These are phyloP conservation scores for Mimachlamys varia DNA, from an alignment of 2,888 invertebrate genomes.

Conservation along the genomic window DNA sequence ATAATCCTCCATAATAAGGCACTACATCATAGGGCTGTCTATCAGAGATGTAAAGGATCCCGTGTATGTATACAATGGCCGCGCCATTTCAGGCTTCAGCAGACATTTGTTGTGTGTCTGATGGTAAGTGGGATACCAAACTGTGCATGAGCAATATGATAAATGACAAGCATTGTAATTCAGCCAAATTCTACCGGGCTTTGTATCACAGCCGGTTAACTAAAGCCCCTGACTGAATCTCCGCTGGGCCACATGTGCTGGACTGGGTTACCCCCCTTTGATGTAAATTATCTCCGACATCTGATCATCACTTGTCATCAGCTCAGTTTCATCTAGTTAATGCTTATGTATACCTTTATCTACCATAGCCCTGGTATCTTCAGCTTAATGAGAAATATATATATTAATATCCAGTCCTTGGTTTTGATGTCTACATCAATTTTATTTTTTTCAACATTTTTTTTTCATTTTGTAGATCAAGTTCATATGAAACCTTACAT, in stretches of 20 bases:
- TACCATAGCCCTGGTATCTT: not conserved
- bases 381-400: not conserved
- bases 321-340: not conserved
- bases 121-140: conserved; percentile 12
- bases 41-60: conserved; percentile 18
- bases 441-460: too few relatives aligned
- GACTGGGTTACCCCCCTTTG: conserved; percentile 16
- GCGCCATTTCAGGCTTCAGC: not conserved
- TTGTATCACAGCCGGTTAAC: conserved; percentile 9
- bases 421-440: too few relatives aligned
- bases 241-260: conserved; percentile 5
- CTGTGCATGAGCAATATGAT: not conserved
- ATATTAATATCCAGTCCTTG: not conserved
- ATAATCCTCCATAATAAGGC: not conserved
- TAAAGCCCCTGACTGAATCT: not conserved
- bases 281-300: conserved; percentile 28
- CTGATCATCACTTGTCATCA: not conserved
- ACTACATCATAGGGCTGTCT: conserved; percentile 10
- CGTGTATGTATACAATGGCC: not conserved
- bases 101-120: not conserved
- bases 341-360: not conserved
- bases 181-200: not conserved
- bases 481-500: too few relatives aligned
- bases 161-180: conserved; percentile 4
- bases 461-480: too few relatives aligned